Evolutionary conservation across 2,888 invertebrate genomes (phyloP).

Genomic region (Parnassius apollo): DNA sequence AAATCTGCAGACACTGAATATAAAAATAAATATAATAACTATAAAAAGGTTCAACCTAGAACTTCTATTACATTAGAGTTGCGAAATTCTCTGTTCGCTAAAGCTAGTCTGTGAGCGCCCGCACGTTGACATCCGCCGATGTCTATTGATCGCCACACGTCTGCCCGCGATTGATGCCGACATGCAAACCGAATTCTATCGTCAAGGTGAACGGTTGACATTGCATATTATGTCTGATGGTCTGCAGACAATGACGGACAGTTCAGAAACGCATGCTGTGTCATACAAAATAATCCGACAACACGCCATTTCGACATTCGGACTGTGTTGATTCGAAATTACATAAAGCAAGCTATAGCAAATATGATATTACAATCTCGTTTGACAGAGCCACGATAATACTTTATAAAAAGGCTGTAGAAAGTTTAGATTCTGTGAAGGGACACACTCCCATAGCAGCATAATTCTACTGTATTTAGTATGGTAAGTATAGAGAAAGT

Average conservation of each 20-base stretch:
- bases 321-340: too few species aligned
- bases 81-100: slow-evolving; percentile 6
- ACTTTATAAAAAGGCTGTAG: too few species aligned
- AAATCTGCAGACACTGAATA: too few species aligned
- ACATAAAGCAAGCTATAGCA: neutral
- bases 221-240: slow-evolving; percentile 29
- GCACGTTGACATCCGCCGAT: slow-evolving; percentile 63
- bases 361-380: too few species aligned
- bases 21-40: neutral
- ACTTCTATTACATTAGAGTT: neutral
- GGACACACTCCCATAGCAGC: too few species aligned
- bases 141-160: slow-evolving; percentile 43
- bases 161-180: slow-evolving; percentile 33
- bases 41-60: neutral
- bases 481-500: too few species aligned
- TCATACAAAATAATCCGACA: neutral
- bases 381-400: too few species aligned
- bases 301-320: neutral
- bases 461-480: too few species aligned
- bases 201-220: slow-evolving; percentile 54
- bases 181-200: slow-evolving; percentile 45
- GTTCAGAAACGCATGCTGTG: slow-evolving; percentile 1
- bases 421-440: too few species aligned
- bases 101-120: slow-evolving; percentile 48
- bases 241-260: slow-evolving; percentile 16